These are phyloP conservation scores for Chlamydotis undulata DNA, from an alignment of 2,113 vertebrate genomes.

Conservation along the genomic window DNA sequence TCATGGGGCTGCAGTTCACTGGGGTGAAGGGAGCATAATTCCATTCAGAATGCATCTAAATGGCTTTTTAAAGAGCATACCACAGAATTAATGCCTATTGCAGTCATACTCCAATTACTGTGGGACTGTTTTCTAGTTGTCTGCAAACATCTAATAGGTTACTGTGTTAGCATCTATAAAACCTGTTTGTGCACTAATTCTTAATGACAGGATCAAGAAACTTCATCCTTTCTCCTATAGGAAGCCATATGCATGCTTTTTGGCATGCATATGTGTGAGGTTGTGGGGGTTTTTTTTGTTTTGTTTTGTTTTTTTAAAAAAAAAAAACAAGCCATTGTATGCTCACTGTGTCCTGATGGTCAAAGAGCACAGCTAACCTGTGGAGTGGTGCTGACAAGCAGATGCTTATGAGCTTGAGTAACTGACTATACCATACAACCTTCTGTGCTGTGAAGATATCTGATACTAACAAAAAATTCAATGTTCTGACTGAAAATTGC, in stretches of 20 bases:
- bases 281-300: background rate
- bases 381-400: background rate
- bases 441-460: background rate
- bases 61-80: background rate
- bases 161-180: background rate
- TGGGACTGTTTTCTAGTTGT: background rate
- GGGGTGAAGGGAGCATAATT: background rate
- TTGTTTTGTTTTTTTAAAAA: background rate
- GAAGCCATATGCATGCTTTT: background rate
- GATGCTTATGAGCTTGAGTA: background rate
- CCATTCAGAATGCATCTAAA: background rate
- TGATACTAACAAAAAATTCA: background rate
- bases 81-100: background rate
- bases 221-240: background rate
- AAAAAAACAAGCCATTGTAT: background rate
- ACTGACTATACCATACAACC: background rate
- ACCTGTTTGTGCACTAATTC: background rate
- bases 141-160: background rate
- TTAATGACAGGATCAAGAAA: background rate
- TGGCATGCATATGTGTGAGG: background rate
- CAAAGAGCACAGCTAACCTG: background rate
- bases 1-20: background rate
- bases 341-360: background rate
- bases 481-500: background rate
- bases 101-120: background rate